Percentiles rank a stretch among this genome's conserved stretches.
Evolutionary conservation across 2,888 invertebrate species (phyloP).

Genomic region (Limnephilus auricula): DNA sequence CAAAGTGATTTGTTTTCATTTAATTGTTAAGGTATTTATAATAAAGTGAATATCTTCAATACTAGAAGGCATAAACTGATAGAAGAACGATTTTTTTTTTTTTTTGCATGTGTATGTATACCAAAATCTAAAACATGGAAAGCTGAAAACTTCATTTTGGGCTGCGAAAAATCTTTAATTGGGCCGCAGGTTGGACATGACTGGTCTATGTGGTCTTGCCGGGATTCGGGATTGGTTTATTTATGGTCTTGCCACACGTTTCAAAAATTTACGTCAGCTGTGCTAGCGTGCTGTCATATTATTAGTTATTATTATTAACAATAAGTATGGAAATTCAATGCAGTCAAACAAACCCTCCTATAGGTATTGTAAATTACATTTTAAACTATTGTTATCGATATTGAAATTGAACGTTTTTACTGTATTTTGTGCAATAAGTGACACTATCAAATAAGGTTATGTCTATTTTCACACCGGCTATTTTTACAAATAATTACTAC

Average conservation of each 20-base stretch:
- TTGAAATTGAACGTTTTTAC: not conserved
- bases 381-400: constrained; percentile 10
- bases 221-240: too few species aligned
- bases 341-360: constrained; percentile 75
- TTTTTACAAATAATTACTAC: constrained; percentile 39
- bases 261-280: constrained; percentile 53
- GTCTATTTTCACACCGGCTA: constrained; percentile 52
- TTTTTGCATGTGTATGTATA: too few species aligned
- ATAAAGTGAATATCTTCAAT: too few species aligned
- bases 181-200: too few species aligned
- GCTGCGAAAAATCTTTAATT: too few species aligned
- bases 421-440: not conserved
- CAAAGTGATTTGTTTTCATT: too few species aligned
- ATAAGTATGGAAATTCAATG: constrained; percentile 71
- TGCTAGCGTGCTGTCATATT: constrained; percentile 34
- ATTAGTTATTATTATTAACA: constrained; percentile 13
- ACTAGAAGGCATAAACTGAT: too few species aligned
- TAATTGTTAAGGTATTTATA: too few species aligned
- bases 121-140: too few species aligned
- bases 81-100: too few species aligned
- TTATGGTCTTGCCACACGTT: constrained; percentile 22
- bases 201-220: too few species aligned
- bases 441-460: constrained; percentile 51
- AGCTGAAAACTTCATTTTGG: too few species aligned
- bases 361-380: constrained; percentile 72